Evolutionary conservation across 2,797 vertebrate species (phyloP), one percentile per base, ranked within the genome.

Genomic region (Pangasius macronema): DNA sequence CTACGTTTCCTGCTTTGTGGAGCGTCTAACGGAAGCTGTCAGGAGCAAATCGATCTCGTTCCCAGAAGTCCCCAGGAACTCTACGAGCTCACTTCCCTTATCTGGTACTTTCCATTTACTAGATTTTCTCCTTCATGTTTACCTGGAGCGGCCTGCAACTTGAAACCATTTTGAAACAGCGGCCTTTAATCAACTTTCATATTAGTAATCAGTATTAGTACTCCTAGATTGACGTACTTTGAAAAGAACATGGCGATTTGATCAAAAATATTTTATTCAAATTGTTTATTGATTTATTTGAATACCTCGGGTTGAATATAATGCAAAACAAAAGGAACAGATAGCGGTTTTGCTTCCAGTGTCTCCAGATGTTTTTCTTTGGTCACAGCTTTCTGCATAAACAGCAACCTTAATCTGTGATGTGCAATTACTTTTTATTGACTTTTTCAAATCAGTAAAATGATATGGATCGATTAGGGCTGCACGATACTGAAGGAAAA

Each of bases 11-110:
- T 99, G 82, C 94, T 99, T 85, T 99, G 99, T 90, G 99, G 99
- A 76, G 98, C 98, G 63, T 98, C 98, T 91, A 99, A 99, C 92
- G 98, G 98, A 89, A 98, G 97, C 94, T 99, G 98, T 95, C 98
- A 98, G 94, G 98, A 99, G 86, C 98, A 99, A 95, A 99, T 99
- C 90, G 98, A 99, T 90, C 97, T 99, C 91, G 97, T 99, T 91
- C 98, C 98, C 86, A 95, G 99, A 86, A 99, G 98, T 93, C 99
- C 99, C 77, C 98, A 99, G 95, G 98, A 99, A 92, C 96, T 99
- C 67, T 99, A 99, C 91, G 98, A 99, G 93, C 95, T 99, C 91
- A 99, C 98, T 84, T 99, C 99, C 89, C 97, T 99, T 87, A 99
- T 99, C 95, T 99, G 98, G 99, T 99, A 97, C 93, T n/a, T 87